These are phyloP conservation scores for Eulithis testata DNA, from an alignment of 2,888 invertebrate species.

Conservation along the genomic window DNA sequence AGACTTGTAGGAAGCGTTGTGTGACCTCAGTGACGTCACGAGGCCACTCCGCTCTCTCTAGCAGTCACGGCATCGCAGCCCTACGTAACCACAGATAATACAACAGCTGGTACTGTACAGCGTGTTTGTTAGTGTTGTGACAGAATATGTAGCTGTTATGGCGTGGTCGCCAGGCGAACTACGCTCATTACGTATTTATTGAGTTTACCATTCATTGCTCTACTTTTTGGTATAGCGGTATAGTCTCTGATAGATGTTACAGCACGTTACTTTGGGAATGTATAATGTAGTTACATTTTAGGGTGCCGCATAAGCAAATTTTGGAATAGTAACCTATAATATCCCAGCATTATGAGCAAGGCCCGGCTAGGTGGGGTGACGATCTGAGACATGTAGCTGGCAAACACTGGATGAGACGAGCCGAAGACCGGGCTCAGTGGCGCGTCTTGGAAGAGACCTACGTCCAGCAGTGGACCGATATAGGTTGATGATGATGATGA, in stretches of 20 bases:
- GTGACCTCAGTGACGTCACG: constrained; percentile 75
- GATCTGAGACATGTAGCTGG: too few species aligned
- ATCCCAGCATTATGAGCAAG: background rate
- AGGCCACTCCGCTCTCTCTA: constrained; percentile 69
- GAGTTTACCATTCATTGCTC: constrained; percentile 52
- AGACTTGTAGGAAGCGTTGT: constrained; percentile 65
- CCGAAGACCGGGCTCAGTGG: too few species aligned
- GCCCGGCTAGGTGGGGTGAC: too few species aligned
- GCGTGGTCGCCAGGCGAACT: constrained; percentile 47
- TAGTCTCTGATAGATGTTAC: constrained; percentile 39
- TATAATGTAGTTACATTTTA: too few species aligned
- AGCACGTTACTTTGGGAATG: constrained; percentile 18
- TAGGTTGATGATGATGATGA: too few species aligned
- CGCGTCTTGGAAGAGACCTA: too few species aligned
- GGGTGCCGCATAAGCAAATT: too few species aligned
- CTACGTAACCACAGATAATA: constrained; percentile 23
- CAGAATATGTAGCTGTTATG: constrained; percentile 13
- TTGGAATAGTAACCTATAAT: background rate
- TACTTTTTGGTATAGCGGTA: constrained; percentile 48
- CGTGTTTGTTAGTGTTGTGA: background rate
- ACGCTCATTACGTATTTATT: constrained; percentile 61
- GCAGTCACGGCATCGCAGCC: constrained; percentile 31
- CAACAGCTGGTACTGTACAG: constrained; percentile 17
- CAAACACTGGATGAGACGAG: too few species aligned
- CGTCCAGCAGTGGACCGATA: too few species aligned